A percentile compares a stretch with the other conserved stretches of the same genome.
phyloP scores from a whole-genome alignment of 2,113 vertebrate genomes.

The Neodontobutis hainanensis region DNA sequence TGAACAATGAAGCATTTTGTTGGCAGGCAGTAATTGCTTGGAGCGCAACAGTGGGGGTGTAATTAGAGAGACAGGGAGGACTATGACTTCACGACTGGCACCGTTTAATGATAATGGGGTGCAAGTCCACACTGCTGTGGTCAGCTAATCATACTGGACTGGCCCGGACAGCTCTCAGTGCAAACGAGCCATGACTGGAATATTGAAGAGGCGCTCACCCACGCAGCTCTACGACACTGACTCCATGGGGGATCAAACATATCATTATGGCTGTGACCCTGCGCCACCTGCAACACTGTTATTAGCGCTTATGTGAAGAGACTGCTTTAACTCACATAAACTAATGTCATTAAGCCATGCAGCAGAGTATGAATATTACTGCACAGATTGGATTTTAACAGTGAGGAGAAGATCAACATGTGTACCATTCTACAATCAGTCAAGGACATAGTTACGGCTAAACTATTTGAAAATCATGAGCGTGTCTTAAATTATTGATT shows the following conservation, averaged over 20 bases:
- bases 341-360: constrained; percentile 37
- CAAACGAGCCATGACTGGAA: constrained; percentile 73
- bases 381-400: constrained; percentile 31
- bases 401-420: constrained; percentile 9
- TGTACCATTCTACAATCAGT: not conserved
- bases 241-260: constrained; percentile 58
- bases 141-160: constrained; percentile 75
- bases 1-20: constrained; percentile 69
- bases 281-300: constrained; percentile 62
- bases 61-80: constrained; percentile 71
- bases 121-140: constrained; percentile 68
- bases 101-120: constrained; percentile 75
- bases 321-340: constrained; percentile 65
- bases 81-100: constrained; percentile 74
- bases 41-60: constrained; percentile 73
- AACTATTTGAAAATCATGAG: too few species aligned
- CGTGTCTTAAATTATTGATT: too few species aligned
- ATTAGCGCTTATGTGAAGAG: constrained; percentile 62
- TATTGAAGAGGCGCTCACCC: constrained; percentile 67
- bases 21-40: constrained; percentile 66
- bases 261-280: constrained; percentile 64
- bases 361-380: constrained; percentile 14
- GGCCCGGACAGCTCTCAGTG: constrained; percentile 62
- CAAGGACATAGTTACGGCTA: too few species aligned
- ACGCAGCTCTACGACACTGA: constrained; percentile 50